A percentile compares a stretch with the other conserved stretches of the same genome.
These are phyloP conservation scores for Pygoscelis adeliae DNA, from an alignment of 2,113 vertebrate genomes.

Conservation along the genomic window DNA sequence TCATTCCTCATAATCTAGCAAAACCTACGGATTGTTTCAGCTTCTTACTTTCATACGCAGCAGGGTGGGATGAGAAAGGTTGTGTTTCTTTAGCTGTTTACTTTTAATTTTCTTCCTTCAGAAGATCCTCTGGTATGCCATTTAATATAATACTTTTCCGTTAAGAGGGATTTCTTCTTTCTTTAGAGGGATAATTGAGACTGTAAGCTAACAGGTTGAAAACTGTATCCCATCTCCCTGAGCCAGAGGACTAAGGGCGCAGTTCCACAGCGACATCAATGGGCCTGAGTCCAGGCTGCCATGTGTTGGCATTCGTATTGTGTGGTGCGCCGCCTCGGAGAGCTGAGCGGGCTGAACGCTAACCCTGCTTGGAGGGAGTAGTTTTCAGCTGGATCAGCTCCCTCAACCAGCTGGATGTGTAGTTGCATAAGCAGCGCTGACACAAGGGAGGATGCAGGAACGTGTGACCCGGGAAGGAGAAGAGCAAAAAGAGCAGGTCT, in stretches of 20 bases:
- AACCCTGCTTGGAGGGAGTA: neutral
- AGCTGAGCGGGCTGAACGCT: neutral
- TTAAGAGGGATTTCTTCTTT: neutral
- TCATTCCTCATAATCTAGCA: rapidly evolving
- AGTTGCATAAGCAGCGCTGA: neutral
- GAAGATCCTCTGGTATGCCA: neutral
- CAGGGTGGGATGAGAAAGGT: neutral
- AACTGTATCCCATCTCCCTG: neutral
- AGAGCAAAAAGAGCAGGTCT: neutral
- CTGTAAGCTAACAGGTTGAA: neutral
- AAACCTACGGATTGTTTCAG: neutral
- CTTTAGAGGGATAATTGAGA: neutral
- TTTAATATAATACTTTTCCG: neutral
- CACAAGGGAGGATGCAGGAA: rapidly evolving
- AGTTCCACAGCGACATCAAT: rapidly evolving
- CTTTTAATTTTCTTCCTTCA: neutral
- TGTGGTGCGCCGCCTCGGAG: neutral
- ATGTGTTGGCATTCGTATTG: neutral
- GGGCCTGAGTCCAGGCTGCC: neutral
- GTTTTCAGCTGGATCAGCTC: neutral
- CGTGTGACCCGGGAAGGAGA: neutral
- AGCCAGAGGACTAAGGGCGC: neutral
- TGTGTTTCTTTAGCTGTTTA: neutral
- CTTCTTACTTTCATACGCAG: neutral
- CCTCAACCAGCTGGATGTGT: neutral